Base-by-base conservation (phyloP, 1,140 invertebrate genomes). In the Caenorhabditis elegans region DNA sequence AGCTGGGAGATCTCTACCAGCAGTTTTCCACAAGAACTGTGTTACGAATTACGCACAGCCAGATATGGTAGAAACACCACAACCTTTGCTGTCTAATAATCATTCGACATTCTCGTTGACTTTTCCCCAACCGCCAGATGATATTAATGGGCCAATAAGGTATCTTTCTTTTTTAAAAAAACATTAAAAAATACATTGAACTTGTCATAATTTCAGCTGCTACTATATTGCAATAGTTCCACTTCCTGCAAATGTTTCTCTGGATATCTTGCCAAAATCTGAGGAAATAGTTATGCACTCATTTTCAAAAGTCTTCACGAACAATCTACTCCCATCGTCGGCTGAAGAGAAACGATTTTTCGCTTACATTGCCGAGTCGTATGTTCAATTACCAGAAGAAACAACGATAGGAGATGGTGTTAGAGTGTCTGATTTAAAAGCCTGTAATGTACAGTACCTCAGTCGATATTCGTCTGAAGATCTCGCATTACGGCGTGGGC, bases 161-260 rank as follows among this genome's bases (percentile, higher is more conserved):
- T 86, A 70, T 39, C 22, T 79, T 26, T 19, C 28, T 26, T 43
- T 43, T 8, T 43, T 5, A 13, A 79, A 6, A 55, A n/a, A 17
- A 22, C n/a, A n/a, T n/a, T n/a, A n/a, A n/a, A n/a, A n/a, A n/a
- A n/a, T n/a, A n/a, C n/a, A 43, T 43, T 43, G 26, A 11, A 39
- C 19, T n/a, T 15, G 5, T 28, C 11, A 13, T 34, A 19, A 22
- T 13, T 75, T 83, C 53, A 85, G 82, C 15, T 89, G 88, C 75
- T 89, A 90, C 60, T 89, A 90, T 53, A 81, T 89, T 8, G 88
- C 88, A 3, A 85, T 89, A 55, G 83, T 89, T 13, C 88, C 88
- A 1, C 65, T 89, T 24, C 86, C 83, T 6, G 19, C 76, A 13
- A 89, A 89, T 83, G 85, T 86, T n/a, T 88, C 85, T 15, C 53